These are phyloP conservation scores for Heliconius congener DNA, from an alignment of 1,140 invertebrate species.

Conservation along the genomic window DNA sequence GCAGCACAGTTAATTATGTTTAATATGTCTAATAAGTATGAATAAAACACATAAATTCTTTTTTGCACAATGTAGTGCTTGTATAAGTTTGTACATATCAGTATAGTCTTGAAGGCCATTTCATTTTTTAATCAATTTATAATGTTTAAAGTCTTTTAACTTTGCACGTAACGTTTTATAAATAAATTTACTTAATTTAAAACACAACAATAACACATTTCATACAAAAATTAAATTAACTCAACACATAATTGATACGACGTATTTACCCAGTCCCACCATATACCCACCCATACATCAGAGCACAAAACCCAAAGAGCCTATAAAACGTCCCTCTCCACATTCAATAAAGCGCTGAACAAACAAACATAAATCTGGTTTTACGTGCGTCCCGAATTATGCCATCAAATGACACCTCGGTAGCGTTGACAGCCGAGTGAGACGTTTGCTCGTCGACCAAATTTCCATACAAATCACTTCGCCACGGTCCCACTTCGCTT, in stretches of 20 bases:
- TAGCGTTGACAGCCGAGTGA: conserved; percentile 60
- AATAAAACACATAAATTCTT: no score
- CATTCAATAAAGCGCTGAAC: conserved; percentile 67
- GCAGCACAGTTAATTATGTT: no score
- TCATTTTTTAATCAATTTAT: no score
- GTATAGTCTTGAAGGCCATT: no score
- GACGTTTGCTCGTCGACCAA: conserved; percentile 49
- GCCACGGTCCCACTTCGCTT: conserved; percentile 49
- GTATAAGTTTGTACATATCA: no score
- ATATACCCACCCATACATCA: conserved; percentile 21
- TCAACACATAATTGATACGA: conserved; percentile 19
- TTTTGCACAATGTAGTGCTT: no score
- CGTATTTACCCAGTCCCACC: conserved; percentile 22
- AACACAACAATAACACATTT: not conserved
- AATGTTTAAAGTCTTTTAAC: no score
- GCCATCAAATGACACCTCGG: conserved; percentile 73
- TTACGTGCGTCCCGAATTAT: conserved; percentile 76
- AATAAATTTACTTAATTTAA: no score
- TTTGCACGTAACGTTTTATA: no score
- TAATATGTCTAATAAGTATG: no score
- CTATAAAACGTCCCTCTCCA: conserved; percentile 60
- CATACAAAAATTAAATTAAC: not conserved
- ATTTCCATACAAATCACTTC: conserved; percentile 79
- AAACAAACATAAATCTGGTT: conserved; percentile 75
- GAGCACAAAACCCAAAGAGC: conserved; percentile 43